phyloP scores from a whole-genome alignment of 2,113 vertebrate species.

The Ellobius talpinus region DNA sequence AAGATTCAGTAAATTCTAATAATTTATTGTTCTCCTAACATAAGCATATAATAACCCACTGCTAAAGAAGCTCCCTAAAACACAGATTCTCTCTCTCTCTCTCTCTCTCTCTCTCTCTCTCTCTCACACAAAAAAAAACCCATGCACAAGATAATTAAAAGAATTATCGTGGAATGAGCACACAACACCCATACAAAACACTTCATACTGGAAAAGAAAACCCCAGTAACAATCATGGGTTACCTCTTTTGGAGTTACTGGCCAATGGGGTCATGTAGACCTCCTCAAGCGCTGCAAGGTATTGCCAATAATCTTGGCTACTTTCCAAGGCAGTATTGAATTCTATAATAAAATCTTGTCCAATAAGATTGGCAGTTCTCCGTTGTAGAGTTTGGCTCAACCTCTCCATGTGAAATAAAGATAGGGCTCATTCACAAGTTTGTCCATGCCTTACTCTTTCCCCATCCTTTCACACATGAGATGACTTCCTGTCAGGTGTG shows the following conservation, averaged over 20 bases:
- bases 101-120: no score
- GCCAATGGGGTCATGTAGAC: not conserved
- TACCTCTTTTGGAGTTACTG: not conserved
- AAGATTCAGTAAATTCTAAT: not conserved
- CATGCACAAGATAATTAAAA: not conserved
- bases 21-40: not conserved
- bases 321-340: not conserved
- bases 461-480: accelerated
- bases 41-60: not conserved
- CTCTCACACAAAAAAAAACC: not conserved
- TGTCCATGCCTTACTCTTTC: not conserved
- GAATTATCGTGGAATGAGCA: not conserved
- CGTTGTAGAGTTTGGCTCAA: not conserved
- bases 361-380: not conserved
- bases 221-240: not conserved
- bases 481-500: not conserved
- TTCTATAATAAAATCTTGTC: not conserved
- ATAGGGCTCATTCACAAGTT: not conserved
- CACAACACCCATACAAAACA: not conserved
- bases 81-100: no score
- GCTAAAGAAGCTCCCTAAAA: not conserved
- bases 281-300: not conserved
- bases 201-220: not conserved
- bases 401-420: not conserved
- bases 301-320: not conserved